Evolutionary conservation across 2,797 vertebrate species (phyloP).

Genomic region (Spheniscus humboldti): DNA sequence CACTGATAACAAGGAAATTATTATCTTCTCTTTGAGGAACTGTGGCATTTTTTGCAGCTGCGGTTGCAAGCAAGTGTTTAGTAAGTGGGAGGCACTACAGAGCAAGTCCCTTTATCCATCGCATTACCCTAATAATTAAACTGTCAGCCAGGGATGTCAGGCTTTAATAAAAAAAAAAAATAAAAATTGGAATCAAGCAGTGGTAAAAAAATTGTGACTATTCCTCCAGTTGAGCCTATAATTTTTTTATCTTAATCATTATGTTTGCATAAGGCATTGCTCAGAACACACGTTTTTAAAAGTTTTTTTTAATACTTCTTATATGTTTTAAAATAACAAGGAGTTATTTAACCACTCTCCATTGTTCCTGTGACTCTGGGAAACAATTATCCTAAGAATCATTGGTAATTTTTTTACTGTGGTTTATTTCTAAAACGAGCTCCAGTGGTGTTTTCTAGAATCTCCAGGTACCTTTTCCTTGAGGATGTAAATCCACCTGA

Average conservation of each 20-base stretch:
- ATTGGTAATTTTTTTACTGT: background rate
- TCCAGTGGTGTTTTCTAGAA: background rate
- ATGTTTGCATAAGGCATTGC: constrained; percentile 74
- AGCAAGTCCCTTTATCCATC: constrained; percentile 80
- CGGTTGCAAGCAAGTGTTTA: constrained; percentile 70
- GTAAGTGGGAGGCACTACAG: constrained; percentile 81
- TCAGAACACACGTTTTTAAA: constrained; percentile 29
- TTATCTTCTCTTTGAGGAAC: constrained; percentile 38
- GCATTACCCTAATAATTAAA: constrained; percentile 85
- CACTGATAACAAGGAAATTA: constrained; percentile 18
- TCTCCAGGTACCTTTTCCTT: background rate
- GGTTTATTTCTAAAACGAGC: background rate
- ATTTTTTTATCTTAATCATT: constrained; percentile 82
- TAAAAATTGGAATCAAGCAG: constrained; percentile 73
- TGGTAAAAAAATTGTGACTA: constrained; percentile 72
- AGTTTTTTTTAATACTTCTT: constrained; percentile 12
- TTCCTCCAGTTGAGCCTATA: constrained; percentile 79
- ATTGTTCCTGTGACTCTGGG: background rate
- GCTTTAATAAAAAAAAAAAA: constrained; percentile 44
- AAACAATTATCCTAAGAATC: background rate
- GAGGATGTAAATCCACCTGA: background rate
- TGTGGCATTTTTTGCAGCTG: constrained; percentile 78
- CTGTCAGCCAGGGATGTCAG: constrained; percentile 79
- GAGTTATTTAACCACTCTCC: constrained; percentile 51
- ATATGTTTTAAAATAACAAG: constrained; percentile 58